Conservation (phyloP, 2,113 vertebrate species). For the Trogon surrucura region DNA sequence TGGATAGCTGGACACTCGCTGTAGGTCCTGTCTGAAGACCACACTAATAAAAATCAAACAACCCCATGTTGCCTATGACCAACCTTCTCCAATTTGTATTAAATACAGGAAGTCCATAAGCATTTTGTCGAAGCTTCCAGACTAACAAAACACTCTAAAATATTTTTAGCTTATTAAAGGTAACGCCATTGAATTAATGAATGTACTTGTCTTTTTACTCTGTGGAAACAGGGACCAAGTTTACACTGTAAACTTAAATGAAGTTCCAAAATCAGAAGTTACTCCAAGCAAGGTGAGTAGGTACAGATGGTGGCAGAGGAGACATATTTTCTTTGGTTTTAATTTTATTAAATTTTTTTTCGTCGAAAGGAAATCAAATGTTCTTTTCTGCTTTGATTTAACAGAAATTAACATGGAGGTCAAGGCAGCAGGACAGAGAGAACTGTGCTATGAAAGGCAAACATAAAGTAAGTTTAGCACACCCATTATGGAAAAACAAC, state of each 20-base stretch:
- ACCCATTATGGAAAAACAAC: not conserved
- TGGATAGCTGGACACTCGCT: not conserved
- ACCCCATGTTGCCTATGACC: not conserved
- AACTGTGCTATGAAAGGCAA: slow-evolving; percentile 98
- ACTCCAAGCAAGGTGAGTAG: slow-evolving; percentile 91
- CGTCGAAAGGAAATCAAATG: not conserved
- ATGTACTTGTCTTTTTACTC: slow-evolving; percentile 36
- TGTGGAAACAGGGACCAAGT: slow-evolving; percentile 92
- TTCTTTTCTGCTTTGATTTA: slow-evolving; percentile 44
- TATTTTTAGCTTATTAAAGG: slow-evolving; percentile 33
- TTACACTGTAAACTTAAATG: slow-evolving; percentile 96
- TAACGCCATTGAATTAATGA: not conserved
- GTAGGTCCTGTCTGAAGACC: not conserved
- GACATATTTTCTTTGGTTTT: not conserved
- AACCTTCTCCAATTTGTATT: not conserved
- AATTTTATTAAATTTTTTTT: not conserved
- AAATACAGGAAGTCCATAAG: slow-evolving; percentile 39
- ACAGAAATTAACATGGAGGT: slow-evolving; percentile 96
- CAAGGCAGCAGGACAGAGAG: slow-evolving; percentile 90
- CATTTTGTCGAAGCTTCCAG: not conserved
- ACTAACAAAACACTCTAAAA: slow-evolving; percentile 19
- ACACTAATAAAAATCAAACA: slow-evolving; percentile 5
- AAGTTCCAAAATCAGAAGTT: slow-evolving; percentile 94
- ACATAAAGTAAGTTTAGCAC: slow-evolving; percentile 85
- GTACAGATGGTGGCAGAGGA: not conserved